Conservation (phyloP, 2,888 invertebrate genomes). For the Orchesellides sinensis region DNA sequence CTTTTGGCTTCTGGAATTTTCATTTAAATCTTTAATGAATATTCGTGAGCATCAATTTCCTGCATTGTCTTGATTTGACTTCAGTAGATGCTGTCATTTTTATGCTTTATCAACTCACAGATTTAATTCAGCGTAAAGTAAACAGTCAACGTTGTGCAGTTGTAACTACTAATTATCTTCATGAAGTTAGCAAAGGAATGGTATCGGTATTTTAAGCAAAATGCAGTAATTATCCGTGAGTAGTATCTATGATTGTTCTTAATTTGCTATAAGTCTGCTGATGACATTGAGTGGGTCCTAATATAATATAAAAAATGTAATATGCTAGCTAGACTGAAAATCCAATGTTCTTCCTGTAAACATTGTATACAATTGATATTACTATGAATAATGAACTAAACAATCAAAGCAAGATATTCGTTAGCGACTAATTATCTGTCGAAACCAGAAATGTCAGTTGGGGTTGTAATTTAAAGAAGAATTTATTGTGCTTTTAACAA, state of each 20-base stretch:
- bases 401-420: constrained; percentile 27
- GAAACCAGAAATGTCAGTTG: constrained; percentile 34
- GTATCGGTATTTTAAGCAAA: no score
- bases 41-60: constrained; percentile 32
- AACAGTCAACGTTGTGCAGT: background rate
- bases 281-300: constrained; percentile 55
- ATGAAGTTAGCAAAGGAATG: constrained; percentile 45
- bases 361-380: background rate
- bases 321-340: background rate
- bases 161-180: constrained; percentile 54
- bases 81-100: background rate
- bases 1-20: constrained; percentile 52
- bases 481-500: constrained; percentile 50
- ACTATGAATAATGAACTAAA: no score
- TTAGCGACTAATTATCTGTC: constrained; percentile 55
- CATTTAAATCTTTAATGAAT: constrained; percentile 40
- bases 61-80: constrained; percentile 21
- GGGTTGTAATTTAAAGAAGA: constrained; percentile 11
- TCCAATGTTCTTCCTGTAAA: background rate
- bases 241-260: constrained; percentile 36
- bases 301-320: background rate
- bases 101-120: background rate
- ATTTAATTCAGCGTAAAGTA: constrained; percentile 2
- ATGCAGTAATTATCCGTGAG: constrained; percentile 23
- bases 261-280: no score